These are phyloP conservation scores for Ptyas mucosa DNA, from an alignment of 2,113 vertebrate genomes.

Conservation along the genomic window DNA sequence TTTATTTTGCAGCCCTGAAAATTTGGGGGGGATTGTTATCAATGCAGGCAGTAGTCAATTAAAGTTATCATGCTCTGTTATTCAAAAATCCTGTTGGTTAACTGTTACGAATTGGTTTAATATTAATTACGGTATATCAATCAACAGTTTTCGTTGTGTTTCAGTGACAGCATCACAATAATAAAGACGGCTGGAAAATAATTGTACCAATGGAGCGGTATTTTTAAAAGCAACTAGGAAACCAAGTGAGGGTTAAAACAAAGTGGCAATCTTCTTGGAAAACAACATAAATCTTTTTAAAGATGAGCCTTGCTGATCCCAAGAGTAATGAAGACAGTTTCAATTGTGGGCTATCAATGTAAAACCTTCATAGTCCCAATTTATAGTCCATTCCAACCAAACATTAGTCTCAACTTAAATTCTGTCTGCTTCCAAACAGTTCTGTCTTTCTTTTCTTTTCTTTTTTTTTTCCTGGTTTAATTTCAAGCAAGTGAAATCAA, in stretches of 20 bases:
- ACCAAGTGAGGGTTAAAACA: background rate
- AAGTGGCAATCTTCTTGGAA: background rate
- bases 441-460: background rate
- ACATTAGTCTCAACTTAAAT: background rate
- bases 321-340: background rate
- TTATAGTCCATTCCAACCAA: constrained; percentile 21
- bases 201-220: background rate
- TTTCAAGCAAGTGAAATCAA: constrained; percentile 11
- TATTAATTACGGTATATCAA: background rate
- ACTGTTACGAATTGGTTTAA: background rate
- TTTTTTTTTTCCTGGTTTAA: constrained; percentile 12
- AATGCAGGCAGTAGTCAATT: background rate
- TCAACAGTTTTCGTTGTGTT: background rate
- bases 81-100: background rate
- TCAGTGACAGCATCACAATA: background rate
- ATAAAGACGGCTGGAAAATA: background rate
- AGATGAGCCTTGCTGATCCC: constrained; percentile 15
- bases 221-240: constrained; percentile 10
- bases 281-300: constrained; percentile 1
- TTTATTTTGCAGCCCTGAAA: background rate
- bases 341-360: constrained; percentile 10
- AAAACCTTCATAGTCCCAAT: constrained; percentile 24
- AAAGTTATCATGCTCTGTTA: background rate
- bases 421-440: constrained; percentile 4
- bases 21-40: background rate